Base-by-base conservation (phyloP, 2,113 vertebrate genomes). In the Hippocampus comes region DNA sequence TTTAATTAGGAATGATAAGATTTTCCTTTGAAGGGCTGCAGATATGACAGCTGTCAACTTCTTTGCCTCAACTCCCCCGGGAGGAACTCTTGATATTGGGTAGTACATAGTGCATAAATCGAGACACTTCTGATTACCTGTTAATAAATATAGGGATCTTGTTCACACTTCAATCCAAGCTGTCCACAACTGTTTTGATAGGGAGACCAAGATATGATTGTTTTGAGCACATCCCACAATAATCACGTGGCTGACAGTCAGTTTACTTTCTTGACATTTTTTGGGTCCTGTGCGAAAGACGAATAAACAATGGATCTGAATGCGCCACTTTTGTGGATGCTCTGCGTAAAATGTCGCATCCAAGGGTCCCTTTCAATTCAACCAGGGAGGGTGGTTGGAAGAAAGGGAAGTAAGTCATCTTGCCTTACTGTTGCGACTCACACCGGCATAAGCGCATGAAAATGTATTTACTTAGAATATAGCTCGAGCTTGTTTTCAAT, bases 81-180 rank as follows among this genome's bases (percentile, higher is more conserved):
- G n/a, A 78, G 78, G 74, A 72, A 73, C 78, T 81, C 65, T 69
- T 76, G 75, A 76, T 77, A 82, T 65, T 70, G 69, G 71, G 23
- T 70, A 68, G 76, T 85, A 88, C 71, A 71, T 75, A 80, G 81
- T 79, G 87, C 76, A 84, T 78, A 75, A 75, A 83, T 88, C 71
- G 23, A 25, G 56, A 23, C 56, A 57, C 25, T 57, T 57, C 23
- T 57, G 56, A 57, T 57, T 57, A 14, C 30, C 30, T 30, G 30
- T 30, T 30, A 23, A 57, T 57, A 23, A 57, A 57, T 57, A 23
- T 27, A 57, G 12, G 3, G 14, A 57, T 57, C 56, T 57, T 57
- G 23, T 15, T 57, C 53, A n/a, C 53, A 21, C 53, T n/a, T 55
- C 53, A 55, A 53, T 53, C 51, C 51, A n/a, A 55, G 53, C 53